A percentile compares a stretch with the other conserved stretches of the same genome.
Evolutionary conservation across 2,113 vertebrate species (phyloP).

Genomic region (Zosterops lateralis): DNA sequence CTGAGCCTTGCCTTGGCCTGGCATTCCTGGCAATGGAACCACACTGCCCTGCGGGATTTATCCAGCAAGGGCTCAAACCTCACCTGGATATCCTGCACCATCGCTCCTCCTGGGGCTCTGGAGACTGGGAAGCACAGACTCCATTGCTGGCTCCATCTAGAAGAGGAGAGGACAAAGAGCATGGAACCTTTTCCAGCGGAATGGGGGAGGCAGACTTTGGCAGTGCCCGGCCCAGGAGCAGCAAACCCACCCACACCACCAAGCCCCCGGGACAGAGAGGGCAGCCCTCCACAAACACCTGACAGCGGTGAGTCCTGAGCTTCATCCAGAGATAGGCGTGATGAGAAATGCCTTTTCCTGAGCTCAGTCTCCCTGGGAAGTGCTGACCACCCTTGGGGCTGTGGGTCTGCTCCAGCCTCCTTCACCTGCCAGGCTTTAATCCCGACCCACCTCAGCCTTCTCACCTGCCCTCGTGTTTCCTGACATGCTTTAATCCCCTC

Average conservation of each 20-base stretch:
- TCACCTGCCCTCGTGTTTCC: too few relatives aligned
- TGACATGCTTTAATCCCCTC: too few relatives aligned
- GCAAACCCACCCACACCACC: rapidly evolving
- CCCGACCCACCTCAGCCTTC: too few relatives aligned
- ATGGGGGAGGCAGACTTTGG: rapidly evolving
- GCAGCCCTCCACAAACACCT: rapidly evolving
- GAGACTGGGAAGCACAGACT: rapidly evolving
- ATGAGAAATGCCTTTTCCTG: rapidly evolving
- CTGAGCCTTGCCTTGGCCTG: background rate
- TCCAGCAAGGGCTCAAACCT: background rate
- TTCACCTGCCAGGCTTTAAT: background rate
- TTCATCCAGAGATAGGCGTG: rapidly evolving
- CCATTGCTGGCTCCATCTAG: background rate
- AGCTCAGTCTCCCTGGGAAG: rapidly evolving
- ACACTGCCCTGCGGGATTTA: rapidly evolving
- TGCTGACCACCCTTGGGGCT: rapidly evolving
- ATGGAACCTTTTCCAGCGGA: background rate
- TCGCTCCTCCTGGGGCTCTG: background rate
- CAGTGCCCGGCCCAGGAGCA: too few relatives aligned
- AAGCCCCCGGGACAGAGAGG: rapidly evolving
- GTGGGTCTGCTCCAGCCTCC: rapidly evolving
- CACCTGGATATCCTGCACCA: background rate
- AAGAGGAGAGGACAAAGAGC: background rate
- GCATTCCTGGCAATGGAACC: too few relatives aligned
- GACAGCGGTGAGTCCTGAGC: rapidly evolving